Conservation (phyloP, 2,113 vertebrate species). For the Ursus arctos region DNA sequence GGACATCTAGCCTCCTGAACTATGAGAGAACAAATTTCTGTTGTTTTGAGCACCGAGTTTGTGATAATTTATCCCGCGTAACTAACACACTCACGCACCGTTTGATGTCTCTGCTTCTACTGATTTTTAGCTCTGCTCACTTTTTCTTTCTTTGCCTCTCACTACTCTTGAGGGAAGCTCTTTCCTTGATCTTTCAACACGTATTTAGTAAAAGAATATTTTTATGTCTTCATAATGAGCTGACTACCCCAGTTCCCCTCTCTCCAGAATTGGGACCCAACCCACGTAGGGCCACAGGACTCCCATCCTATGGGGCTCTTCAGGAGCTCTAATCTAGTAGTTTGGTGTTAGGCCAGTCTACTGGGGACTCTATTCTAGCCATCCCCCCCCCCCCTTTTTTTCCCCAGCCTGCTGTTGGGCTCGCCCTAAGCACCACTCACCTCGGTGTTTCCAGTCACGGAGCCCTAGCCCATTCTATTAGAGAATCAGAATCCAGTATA, state of each 20-base stretch:
- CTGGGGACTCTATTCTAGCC: neutral
- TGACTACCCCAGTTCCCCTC: neutral
- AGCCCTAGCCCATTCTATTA: neutral
- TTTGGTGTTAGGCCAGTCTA: neutral
- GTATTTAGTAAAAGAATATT: neutral
- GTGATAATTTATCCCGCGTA: neutral
- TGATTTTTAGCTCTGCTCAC: neutral
- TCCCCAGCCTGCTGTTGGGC: fast-evolving
- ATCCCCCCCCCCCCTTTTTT: neutral
- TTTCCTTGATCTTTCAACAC: neutral
- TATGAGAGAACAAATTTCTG: neutral
- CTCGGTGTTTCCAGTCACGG: neutral
- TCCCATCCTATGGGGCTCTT: neutral
- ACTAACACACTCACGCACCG: neutral
- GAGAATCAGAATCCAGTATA: neutral
- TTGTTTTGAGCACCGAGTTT: neutral
- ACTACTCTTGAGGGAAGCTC: neutral
- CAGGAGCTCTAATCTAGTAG: neutral
- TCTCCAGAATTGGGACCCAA: neutral
- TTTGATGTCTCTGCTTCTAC: neutral
- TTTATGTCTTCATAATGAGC: neutral
- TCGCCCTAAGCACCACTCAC: fast-evolving
- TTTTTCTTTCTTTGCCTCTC: neutral
- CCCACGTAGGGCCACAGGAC: neutral
- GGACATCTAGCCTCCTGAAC: neutral